These are phyloP conservation scores for Leucophora obtusa DNA, from an alignment of 2,888 invertebrate genomes.

Conservation along the genomic window DNA sequence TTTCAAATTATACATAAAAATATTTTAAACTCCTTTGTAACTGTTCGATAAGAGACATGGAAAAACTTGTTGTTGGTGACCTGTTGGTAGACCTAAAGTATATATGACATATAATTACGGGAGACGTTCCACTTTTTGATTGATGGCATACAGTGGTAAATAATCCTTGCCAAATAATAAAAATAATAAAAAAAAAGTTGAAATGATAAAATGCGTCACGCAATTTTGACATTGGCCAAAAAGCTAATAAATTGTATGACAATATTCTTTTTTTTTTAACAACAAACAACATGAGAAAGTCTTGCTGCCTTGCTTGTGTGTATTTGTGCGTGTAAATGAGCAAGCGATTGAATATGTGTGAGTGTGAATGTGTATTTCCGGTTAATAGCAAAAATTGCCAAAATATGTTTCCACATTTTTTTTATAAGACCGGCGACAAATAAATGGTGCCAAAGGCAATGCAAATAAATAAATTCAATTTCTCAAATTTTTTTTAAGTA, in stretches of 20 bases:
- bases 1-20: too few species aligned
- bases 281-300: background rate
- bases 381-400: slow-evolving; percentile 45
- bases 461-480: slow-evolving; percentile 30
- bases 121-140: slow-evolving; percentile 23
- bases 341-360: background rate
- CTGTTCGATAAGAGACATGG: background rate
- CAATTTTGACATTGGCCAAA: slow-evolving; percentile 44
- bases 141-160: slow-evolving; percentile 10
- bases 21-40: background rate
- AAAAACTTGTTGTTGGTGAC: slow-evolving; percentile 26
- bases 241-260: slow-evolving; percentile 22
- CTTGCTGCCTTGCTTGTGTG: background rate
- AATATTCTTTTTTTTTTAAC: background rate
- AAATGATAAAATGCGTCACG: slow-evolving; percentile 48
- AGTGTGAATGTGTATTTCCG: slow-evolving; percentile 7
- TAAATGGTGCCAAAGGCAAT: slow-evolving; percentile 62
- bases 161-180: slow-evolving; percentile 10
- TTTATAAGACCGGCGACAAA: slow-evolving; percentile 56
- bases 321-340: slow-evolving; percentile 3
- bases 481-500: background rate
- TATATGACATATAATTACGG: slow-evolving; percentile 15
- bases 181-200: background rate
- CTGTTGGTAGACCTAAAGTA: slow-evolving; percentile 30
- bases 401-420: slow-evolving; percentile 46